phyloP scores from a whole-genome alignment of 2,113 vertebrate genomes.

The Numenius arquata region DNA sequence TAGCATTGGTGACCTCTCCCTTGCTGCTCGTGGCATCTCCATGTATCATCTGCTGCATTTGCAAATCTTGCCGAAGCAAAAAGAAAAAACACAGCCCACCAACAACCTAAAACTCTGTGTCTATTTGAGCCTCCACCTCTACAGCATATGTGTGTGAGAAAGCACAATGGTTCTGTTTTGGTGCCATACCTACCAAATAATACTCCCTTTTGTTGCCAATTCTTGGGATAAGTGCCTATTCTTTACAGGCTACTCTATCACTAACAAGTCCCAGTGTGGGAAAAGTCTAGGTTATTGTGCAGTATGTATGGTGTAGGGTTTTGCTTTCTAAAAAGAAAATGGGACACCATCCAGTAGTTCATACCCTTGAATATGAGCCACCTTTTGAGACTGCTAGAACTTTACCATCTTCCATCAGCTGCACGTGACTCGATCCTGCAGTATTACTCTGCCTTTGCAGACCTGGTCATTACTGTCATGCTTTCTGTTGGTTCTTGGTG shows the following conservation, averaged over 20 bases:
- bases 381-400: not conserved
- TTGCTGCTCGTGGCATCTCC: constrained; percentile 93
- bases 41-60: constrained; percentile 92
- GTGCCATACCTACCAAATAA: constrained; percentile 56
- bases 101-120: constrained; percentile 61
- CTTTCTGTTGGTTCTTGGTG: not conserved
- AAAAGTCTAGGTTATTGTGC: not conserved
- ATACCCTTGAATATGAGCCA: not conserved
- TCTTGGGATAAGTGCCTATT: constrained; percentile 76
- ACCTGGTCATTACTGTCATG: not conserved
- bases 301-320: not conserved
- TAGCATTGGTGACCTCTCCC: constrained; percentile 92
- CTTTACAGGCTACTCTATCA: constrained; percentile 61
- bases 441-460: not conserved
- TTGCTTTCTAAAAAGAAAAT: not conserved
- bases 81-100: constrained; percentile 80
- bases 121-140: not conserved
- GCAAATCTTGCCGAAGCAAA: constrained; percentile 88
- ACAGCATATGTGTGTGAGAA: not conserved
- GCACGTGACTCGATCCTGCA: not conserved
- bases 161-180: constrained; percentile 41
- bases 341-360: not conserved
- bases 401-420: not conserved
- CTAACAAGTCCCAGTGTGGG: not conserved
- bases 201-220: constrained; percentile 55